phyloP scores from a whole-genome alignment of 2,797 vertebrate genomes.

The Ctenopoma multispine region DNA sequence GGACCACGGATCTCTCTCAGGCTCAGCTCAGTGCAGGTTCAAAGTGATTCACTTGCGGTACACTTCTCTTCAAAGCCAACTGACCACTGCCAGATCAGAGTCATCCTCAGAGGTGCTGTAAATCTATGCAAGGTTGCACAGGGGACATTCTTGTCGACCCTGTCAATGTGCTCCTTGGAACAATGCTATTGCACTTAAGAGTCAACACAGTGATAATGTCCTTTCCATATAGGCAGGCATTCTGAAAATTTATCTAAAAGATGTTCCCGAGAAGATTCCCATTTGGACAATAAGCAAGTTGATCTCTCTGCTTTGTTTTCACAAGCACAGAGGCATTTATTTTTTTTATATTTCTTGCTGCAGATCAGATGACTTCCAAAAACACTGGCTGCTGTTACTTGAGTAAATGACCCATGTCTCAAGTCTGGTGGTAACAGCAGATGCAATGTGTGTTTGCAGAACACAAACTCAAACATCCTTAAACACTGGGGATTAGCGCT shows the following conservation, averaged over 20 bases:
- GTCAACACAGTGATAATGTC: constrained; percentile 74
- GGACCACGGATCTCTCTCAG: constrained; percentile 71
- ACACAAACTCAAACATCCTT: constrained; percentile 14
- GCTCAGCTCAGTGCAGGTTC: constrained; percentile 78
- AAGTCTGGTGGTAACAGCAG: constrained; percentile 45
- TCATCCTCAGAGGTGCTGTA: constrained; percentile 79
- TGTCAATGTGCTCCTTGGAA: constrained; percentile 70
- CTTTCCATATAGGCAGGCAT: constrained; percentile 78
- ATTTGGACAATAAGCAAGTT: constrained; percentile 69
- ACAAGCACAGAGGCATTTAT: constrained; percentile 63
- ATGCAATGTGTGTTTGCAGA: constrained; percentile 43
- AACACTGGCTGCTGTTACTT: constrained; percentile 52
- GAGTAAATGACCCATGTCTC: constrained; percentile 50
- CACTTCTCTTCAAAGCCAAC: constrained; percentile 82
- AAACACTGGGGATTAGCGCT: constrained; percentile 1
- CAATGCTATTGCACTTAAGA: constrained; percentile 77
- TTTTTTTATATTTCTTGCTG: constrained; percentile 65
- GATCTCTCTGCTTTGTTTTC: constrained; percentile 68
- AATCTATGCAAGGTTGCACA: constrained; percentile 80
- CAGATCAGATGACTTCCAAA: constrained; percentile 69
- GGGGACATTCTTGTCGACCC: constrained; percentile 75
- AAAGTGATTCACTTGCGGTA: constrained; percentile 81
- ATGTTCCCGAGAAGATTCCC: constrained; percentile 74
- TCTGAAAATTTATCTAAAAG: constrained; percentile 76
- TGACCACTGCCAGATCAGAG: constrained; percentile 84